These are phyloP conservation scores for Beris morrisii DNA, from an alignment of 2,888 invertebrate species.

Conservation along the genomic window DNA sequence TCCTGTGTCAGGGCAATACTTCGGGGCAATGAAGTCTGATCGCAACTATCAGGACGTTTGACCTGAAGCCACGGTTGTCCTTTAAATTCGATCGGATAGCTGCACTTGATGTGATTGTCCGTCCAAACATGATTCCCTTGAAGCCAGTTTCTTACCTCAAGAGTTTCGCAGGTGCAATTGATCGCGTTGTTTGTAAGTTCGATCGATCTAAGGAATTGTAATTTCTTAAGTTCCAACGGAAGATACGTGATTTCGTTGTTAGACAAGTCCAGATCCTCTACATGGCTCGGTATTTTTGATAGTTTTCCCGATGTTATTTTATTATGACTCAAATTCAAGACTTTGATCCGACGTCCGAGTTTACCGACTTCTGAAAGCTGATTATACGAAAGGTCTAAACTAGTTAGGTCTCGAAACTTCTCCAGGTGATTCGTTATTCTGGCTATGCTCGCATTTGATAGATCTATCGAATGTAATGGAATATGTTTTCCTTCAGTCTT, in stretches of 20 bases:
- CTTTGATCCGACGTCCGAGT: conserved; percentile 63
- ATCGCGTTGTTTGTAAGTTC: conserved; percentile 70
- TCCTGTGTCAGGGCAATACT: not conserved
- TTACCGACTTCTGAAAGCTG: conserved; percentile 62
- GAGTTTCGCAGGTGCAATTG: conserved; percentile 70
- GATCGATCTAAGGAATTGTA: conserved; percentile 61
- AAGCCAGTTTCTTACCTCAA: conserved; percentile 65
- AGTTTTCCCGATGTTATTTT: conserved; percentile 61
- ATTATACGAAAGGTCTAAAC: conserved; percentile 67
- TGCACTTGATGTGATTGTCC: conserved; percentile 61
- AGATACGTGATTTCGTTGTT: conserved; percentile 64
- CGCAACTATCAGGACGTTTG: conserved; percentile 61
- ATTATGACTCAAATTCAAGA: conserved; percentile 65
- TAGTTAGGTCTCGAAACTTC: conserved; percentile 63
- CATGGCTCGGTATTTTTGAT: conserved; percentile 60
- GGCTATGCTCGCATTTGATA: conserved; percentile 65
- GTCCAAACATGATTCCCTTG: conserved; percentile 60
- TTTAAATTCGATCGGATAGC: conserved; percentile 59
- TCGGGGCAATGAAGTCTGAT: conserved; percentile 30
- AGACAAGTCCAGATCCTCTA: conserved; percentile 66
- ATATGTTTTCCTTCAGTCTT: conserved; percentile 42
- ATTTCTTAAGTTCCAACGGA: conserved; percentile 61
- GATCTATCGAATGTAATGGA: conserved; percentile 60
- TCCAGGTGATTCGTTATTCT: conserved; percentile 62
- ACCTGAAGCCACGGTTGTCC: conserved; percentile 63